These are phyloP conservation scores for Pomatorhinus ruficollis DNA, from an alignment of 2,113 vertebrate genomes.

Conservation along the genomic window DNA sequence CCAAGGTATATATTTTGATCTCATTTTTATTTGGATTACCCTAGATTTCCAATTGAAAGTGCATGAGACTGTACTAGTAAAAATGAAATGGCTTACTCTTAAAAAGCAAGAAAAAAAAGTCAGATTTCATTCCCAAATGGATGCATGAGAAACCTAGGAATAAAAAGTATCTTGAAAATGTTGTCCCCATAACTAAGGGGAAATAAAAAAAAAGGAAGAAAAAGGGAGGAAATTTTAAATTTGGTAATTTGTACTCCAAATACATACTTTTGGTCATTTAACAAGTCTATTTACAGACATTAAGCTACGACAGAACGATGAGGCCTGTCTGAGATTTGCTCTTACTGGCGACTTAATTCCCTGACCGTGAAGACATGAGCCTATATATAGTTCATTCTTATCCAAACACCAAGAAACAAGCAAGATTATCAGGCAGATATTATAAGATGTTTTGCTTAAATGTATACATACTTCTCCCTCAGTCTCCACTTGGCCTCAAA, in stretches of 20 bases:
- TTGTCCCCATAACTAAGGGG: not conserved
- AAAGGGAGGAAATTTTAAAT: fast-evolving
- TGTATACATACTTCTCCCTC: not conserved
- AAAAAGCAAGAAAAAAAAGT: not conserved
- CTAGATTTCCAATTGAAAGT: not conserved
- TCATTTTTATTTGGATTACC: not conserved
- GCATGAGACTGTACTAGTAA: not conserved
- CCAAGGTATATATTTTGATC: not conserved
- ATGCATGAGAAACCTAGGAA: not conserved
- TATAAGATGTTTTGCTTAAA: not conserved
- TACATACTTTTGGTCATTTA: not conserved
- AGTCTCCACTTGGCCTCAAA: not conserved
- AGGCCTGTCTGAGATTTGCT: not conserved
- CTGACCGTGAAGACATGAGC: not conserved
- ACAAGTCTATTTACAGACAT: not conserved
- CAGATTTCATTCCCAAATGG: not conserved
- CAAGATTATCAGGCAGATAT: not conserved
- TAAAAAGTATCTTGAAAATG: not conserved
- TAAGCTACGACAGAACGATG: not conserved
- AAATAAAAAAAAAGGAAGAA: fast-evolving
- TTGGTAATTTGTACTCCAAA: not conserved
- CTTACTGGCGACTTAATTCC: not conserved
- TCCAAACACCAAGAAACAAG: not conserved
- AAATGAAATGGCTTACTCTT: not conserved
- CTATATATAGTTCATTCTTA: not conserved